Base-by-base conservation (phyloP, 2,113 vertebrate species). In the Brachirus orientalis region DNA sequence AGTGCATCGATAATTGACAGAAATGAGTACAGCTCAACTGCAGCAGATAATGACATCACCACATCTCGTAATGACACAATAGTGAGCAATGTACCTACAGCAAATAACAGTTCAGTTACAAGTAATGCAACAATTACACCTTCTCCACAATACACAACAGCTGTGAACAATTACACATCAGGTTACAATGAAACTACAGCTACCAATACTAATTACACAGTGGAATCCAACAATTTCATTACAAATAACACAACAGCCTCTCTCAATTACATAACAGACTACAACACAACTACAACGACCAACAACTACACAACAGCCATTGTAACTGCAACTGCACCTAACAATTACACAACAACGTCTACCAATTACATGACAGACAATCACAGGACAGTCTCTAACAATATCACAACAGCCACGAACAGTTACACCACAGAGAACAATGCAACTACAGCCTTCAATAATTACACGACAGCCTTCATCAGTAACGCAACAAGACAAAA, bases 161-260 rank as follows among this genome's bases (percentile, higher is more conserved):
- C 46, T 8, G 16, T 10, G 10, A 13, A 14, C 12, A 43, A 11
- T 10, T 14, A 68, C 10, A 64, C 58, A 43, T 45, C 16, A 52
- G 4, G 0, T 0, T 0, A 36, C 11, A 53, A 58, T 4, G 2
- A 10, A 1, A 38, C 59, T 16, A 53, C 45, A 69, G 14, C 2
- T 1, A 17, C 17, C 12, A 54, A 16, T 1, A 53, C n/a, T n/a
- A n/a, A 47, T 13, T 6, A 33, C 14, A 72, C 11, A 41, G 38
- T 52, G 51, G 6, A 6, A 43, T 43, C 12, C 5, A 28, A 2
- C 22, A 28, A 28, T 28, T 28, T 3, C 5, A 5, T 28, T 3
- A 28, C 22, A 28, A 45, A 6, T 17, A 17, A 16, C 22, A 60
- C 56, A 6, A 48, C 44, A 36, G 14, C n/a, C 0, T 13, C 47